Evolutionary conservation across 2,888 invertebrate genomes (phyloP).

Genomic region (Iselma pallidipennis): DNA sequence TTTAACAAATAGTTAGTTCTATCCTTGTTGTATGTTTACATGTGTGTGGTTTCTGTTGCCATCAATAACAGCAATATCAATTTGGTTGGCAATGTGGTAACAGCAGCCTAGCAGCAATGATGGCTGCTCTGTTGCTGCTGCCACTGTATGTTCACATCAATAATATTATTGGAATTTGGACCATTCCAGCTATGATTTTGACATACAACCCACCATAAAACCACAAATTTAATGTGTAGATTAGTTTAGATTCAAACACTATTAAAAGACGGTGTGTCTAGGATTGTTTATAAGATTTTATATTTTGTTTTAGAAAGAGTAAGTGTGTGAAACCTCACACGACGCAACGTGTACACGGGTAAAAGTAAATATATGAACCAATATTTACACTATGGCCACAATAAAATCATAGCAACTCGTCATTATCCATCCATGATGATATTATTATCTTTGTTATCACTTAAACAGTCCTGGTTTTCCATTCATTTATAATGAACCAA

Average conservation of each 20-base stretch:
- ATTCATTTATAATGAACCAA: too few relatives aligned
- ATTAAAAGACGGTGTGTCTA: slow-evolving; percentile 44
- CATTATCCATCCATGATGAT: slow-evolving; percentile 29
- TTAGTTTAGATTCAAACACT: slow-evolving; percentile 42
- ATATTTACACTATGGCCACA: slow-evolving; percentile 47
- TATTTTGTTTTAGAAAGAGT: slow-evolving; percentile 55
- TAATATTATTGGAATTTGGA: not conserved
- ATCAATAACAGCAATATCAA: not conserved
- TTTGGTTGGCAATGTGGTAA: not conserved
- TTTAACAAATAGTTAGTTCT: not conserved
- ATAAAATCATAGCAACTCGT: slow-evolving; percentile 43
- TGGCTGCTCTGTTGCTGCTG: not conserved
- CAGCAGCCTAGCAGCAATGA: not conserved
- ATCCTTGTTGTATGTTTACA: not conserved
- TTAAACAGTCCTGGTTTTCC: not conserved
- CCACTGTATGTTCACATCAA: not conserved
- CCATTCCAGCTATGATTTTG: not conserved
- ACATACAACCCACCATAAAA: slow-evolving; percentile 31
- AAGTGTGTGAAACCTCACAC: slow-evolving; percentile 56
- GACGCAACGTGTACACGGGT: slow-evolving; percentile 44
- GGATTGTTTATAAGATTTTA: slow-evolving; percentile 54
- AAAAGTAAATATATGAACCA: slow-evolving; percentile 48
- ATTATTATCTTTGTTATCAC: not conserved
- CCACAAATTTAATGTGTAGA: slow-evolving; percentile 37
- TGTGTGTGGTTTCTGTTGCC: not conserved